Evolutionary conservation across 2,113 vertebrate species (phyloP).

Genomic region (Channa maculata): DNA sequence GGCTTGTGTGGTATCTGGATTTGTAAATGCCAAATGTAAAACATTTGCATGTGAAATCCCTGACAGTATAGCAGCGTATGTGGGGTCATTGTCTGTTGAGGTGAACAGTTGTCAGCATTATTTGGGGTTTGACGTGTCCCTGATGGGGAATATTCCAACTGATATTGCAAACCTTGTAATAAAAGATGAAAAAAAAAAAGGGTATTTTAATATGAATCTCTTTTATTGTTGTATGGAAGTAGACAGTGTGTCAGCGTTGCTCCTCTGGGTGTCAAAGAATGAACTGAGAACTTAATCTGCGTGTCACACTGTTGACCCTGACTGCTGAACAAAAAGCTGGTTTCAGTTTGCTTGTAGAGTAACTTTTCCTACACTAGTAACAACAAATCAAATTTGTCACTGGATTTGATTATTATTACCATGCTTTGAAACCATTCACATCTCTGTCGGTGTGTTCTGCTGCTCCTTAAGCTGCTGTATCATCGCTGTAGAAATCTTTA

Average conservation of each 20-base stretch:
- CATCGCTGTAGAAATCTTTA: slow-evolving; percentile 16
- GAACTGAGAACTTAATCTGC: not conserved
- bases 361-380: not conserved
- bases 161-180: not conserved
- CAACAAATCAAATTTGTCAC: not conserved
- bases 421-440: not conserved
- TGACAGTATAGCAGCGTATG: too few species aligned
- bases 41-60: too few species aligned
- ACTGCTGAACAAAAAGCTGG: not conserved
- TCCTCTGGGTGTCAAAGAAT: not conserved
- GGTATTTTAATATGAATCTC: too few species aligned
- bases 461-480: slow-evolving; percentile 16
- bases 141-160: not conserved
- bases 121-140: too few species aligned
- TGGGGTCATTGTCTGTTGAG: too few species aligned
- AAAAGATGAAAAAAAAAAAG: not conserved
- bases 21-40: not conserved
- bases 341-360: not conserved
- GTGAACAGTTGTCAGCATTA: too few species aligned
- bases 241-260: too few species aligned
- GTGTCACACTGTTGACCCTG: not conserved
- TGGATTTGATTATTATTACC: not conserved
- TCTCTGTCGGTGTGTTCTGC: not conserved
- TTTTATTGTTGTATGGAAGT: too few species aligned
- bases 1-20: not conserved